Conservation (phyloP, 2,797 vertebrate genomes). For the Oryzias sinensis region DNA sequence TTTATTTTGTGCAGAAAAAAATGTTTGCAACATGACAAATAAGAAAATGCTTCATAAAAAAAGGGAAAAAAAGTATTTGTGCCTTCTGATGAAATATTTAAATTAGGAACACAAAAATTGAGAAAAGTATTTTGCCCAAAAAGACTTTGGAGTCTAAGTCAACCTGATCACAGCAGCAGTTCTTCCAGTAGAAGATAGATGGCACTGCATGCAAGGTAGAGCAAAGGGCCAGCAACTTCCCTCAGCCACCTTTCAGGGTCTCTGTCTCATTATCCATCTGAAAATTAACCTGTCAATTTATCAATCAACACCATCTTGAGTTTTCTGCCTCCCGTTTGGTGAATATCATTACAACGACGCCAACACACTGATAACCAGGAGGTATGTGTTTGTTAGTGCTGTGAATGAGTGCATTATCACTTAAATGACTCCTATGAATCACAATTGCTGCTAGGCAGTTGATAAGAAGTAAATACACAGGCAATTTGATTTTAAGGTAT, state of each 20-base stretch:
- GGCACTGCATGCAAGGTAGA: conserved; percentile 96
- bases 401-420: conserved; percentile 99
- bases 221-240: conserved; percentile 66
- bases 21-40: no score
- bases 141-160: conserved; percentile 51
- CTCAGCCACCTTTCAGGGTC: conserved; percentile 83
- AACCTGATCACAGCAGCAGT: conserved; percentile 78
- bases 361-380: conserved; percentile 94
- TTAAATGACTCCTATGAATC: conserved; percentile 99
- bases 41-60: no score
- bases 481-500: conserved; percentile 71
- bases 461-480: conserved; percentile 86
- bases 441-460: conserved; percentile 91
- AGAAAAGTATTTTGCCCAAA: conserved; percentile 46
- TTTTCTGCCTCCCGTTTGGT: conserved; percentile 84
- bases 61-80: no score
- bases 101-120: conserved; percentile 24
- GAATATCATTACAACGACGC: conserved; percentile 84
- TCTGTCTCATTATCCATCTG: conserved; percentile 96
- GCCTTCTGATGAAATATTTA: not conserved
- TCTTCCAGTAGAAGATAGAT: conserved; percentile 90
- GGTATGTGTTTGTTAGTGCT: conserved; percentile 92
- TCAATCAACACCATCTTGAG: conserved; percentile 99
- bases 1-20: not conserved
- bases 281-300: conserved; percentile 99